These are phyloP conservation scores for Catocala sponsa DNA, from an alignment of 2,888 invertebrate species.

Conservation along the genomic window DNA sequence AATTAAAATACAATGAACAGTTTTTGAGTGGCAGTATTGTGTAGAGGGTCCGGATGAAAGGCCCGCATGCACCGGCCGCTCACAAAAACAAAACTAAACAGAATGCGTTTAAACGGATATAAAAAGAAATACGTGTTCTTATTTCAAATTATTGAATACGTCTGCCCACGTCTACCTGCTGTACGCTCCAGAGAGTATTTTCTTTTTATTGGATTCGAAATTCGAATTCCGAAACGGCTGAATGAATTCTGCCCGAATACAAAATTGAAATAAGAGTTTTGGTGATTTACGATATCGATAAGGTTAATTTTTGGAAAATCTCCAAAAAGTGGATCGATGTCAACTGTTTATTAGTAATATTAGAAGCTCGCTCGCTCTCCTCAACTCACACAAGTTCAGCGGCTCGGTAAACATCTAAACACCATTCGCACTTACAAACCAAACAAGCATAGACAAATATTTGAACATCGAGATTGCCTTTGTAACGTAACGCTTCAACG, in stretches of 20 bases:
- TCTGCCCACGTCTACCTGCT: conserved; percentile 86
- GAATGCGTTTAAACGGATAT: conserved; percentile 87
- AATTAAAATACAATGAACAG: conserved; percentile 88
- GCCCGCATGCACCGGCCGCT: conserved; percentile 80
- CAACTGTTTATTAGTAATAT: conserved; percentile 79
- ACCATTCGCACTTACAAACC: conserved; percentile 87
- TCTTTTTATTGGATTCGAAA: conserved; percentile 73
- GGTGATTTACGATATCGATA: conserved; percentile 45
- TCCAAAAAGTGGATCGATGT: conserved; percentile 70
- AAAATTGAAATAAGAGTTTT: conserved; percentile 56
- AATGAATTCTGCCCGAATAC: conserved; percentile 69
- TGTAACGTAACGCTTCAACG: conserved; percentile 68
- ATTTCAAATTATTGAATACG: conserved; percentile 87
- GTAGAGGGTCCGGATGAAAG: conserved; percentile 84
- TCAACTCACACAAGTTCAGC: conserved; percentile 79
- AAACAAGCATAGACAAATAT: conserved; percentile 85
- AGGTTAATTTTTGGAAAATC: conserved; percentile 49
- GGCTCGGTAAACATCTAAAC: conserved; percentile 84
- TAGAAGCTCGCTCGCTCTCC: conserved; percentile 67
- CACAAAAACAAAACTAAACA: conserved; percentile 87
- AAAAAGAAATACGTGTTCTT: conserved; percentile 87
- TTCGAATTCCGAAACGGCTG: conserved; percentile 70
- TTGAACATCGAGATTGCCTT: conserved; percentile 79
- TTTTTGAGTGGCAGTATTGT: conserved; percentile 88
- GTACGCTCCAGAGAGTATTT: conserved; percentile 60